phyloP scores from a whole-genome alignment of 2,888 invertebrate species.

The Bugulina stolonifera region DNA sequence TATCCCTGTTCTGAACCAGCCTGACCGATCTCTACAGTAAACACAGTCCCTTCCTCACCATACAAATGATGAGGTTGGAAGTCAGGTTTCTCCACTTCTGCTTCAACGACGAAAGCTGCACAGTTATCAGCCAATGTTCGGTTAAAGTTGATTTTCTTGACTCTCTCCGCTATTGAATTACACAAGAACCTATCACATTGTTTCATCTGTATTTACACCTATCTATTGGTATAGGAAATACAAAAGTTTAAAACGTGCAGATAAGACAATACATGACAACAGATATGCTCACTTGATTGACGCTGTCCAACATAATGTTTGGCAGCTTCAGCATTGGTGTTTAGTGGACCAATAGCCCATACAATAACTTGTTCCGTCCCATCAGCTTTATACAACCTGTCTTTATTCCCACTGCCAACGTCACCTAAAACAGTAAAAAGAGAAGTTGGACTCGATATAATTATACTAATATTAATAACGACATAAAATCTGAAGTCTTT shows the following conservation, averaged over 20 bases:
- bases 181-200: too few species aligned
- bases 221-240: too few species aligned
- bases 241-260: not conserved
- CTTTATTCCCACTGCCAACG: not conserved
- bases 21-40: conserved; percentile 18
- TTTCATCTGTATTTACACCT: too few species aligned
- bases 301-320: conserved; percentile 25
- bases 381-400: not conserved
- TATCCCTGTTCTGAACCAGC: conserved; percentile 17
- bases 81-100: not conserved
- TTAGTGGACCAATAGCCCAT: conserved; percentile 78
- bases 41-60: conserved; percentile 6
- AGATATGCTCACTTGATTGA: not conserved
- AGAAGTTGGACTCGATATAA: too few species aligned
- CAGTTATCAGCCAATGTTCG: not conserved
- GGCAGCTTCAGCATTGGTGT: conserved; percentile 58
- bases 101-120: not conserved
- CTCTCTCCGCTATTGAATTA: too few species aligned
- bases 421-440: too few species aligned
- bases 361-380: conserved; percentile 58
- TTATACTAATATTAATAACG: too few species aligned
- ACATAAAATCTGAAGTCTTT: too few species aligned
- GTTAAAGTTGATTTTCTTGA: conserved; percentile 17
- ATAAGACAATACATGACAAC: not conserved
- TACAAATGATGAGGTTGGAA: conserved; percentile 25